phyloP scores from a whole-genome alignment of 2,888 invertebrate genomes.

The Ganaspis brasiliensis region DNA sequence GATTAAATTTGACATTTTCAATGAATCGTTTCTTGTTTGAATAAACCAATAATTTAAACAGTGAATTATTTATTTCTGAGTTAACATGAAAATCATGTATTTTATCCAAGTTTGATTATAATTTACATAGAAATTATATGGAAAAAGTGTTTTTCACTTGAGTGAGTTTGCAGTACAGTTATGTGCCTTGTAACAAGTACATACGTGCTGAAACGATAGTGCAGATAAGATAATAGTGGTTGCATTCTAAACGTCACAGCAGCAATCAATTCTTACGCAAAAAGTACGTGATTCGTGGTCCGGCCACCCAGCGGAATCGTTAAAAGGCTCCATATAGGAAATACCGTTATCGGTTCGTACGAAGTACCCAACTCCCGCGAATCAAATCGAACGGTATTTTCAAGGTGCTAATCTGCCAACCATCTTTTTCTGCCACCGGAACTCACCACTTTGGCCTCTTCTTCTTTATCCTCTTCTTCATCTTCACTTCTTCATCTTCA shows the following conservation, averaged over 20 bases:
- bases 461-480: not conserved
- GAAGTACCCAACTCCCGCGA: not conserved
- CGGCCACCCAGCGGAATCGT: conserved; percentile 42
- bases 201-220: conserved; percentile 11
- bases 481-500: not conserved
- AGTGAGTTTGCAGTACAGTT: conserved; percentile 10
- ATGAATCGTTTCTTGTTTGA: too few relatives aligned
- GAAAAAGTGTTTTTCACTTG: conserved; percentile 5
- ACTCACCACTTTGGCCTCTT: not conserved
- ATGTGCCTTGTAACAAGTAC: not conserved
- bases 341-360: conserved; percentile 23
- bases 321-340: conserved; percentile 28
- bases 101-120: not conserved
- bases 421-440: conserved; percentile 31
- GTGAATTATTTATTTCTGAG: too few relatives aligned
- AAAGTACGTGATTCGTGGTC: conserved; percentile 44
- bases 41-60: too few relatives aligned
- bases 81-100: not conserved
- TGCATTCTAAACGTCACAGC: conserved; percentile 54
- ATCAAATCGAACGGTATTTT: conserved; percentile 32
- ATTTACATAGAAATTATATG: not conserved
- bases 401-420: conserved; percentile 14
- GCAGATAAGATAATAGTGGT: conserved; percentile 50
- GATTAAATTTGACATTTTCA: too few relatives aligned
- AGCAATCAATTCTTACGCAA: conserved; percentile 56